Conservation (phyloP, 2,888 invertebrate species). For the Drosophila mayaguana region DNA sequence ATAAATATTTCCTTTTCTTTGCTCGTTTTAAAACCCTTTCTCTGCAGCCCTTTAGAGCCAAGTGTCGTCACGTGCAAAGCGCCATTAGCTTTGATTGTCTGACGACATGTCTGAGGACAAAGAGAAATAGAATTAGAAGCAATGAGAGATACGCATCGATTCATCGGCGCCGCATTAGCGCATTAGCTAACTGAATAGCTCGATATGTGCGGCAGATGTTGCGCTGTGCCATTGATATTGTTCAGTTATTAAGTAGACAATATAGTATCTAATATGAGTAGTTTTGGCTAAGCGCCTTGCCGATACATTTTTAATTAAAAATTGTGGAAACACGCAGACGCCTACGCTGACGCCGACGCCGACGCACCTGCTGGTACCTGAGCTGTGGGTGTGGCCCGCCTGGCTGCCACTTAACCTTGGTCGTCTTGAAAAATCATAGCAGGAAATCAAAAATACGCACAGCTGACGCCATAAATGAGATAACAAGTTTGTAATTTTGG, state of each 20-base stretch:
- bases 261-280: slow-evolving; percentile 17
- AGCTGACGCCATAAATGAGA: slow-evolving; percentile 76
- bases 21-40: neutral
- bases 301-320: slow-evolving; percentile 52
- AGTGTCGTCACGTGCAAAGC: neutral
- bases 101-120: neutral
- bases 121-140: neutral
- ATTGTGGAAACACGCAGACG: slow-evolving; percentile 28
- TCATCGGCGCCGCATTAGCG: neutral
- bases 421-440: slow-evolving; percentile 36
- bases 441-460: slow-evolving; percentile 74
- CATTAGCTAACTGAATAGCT: neutral
- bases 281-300: slow-evolving; percentile 22
- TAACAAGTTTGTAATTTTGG: slow-evolving; percentile 76
- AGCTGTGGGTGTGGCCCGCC: neutral
- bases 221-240: slow-evolving; percentile 36
- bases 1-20: too few relatives aligned
- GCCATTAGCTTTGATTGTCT: neutral
- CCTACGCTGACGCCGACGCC: slow-evolving; percentile 33
- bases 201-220: slow-evolving; percentile 38
- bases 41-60: too few relatives aligned
- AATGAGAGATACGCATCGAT: neutral
- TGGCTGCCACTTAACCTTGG: neutral
- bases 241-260: slow-evolving; percentile 19
- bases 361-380: slow-evolving; percentile 32